Percentiles rank a stretch among this genome's conserved stretches.
Conservation (phyloP, 2,888 invertebrate genomes). For the Serrognathus titanus region DNA sequence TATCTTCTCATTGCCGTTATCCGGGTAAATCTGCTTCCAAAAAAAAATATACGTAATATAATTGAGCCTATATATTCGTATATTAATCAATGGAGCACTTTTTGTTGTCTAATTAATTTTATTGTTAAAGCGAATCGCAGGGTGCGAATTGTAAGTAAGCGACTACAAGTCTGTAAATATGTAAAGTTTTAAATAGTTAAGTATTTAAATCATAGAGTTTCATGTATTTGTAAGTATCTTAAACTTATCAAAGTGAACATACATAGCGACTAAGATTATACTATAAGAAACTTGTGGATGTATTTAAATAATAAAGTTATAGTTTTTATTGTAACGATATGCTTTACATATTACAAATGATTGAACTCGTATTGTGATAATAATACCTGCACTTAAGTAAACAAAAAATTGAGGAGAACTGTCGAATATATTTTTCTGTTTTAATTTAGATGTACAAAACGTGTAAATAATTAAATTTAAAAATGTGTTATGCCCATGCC, state of each 20-base stretch:
- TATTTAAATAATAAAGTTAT: not conserved
- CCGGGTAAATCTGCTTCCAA: not conserved
- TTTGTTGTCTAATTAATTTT: slow-evolving; percentile 4
- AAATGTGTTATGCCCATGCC: slow-evolving; percentile 20
- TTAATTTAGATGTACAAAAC: slow-evolving; percentile 5
- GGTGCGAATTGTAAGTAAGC: slow-evolving; percentile 41
- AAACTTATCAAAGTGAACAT: not conserved
- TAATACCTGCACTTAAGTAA: slow-evolving; percentile 3
- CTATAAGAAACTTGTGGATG: not conserved
- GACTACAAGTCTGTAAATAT: slow-evolving; percentile 8
- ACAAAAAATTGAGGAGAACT: not conserved
- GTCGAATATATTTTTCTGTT: slow-evolving; percentile 1
- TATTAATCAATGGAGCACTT: slow-evolving; percentile 21
- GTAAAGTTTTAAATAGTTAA: slow-evolving; percentile 12
- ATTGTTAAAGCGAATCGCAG: slow-evolving; percentile 42
- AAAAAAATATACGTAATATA: slow-evolving; percentile 39
- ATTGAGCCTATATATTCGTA: slow-evolving; percentile 45
- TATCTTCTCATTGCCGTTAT: not conserved
- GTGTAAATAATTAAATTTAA: not conserved
- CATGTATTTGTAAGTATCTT: not conserved
- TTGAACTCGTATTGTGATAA: slow-evolving; percentile 37
- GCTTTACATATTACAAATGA: slow-evolving; percentile 22
- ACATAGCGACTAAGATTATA: not conserved
- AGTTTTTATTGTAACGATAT: slow-evolving; percentile 7
- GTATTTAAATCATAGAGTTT: not conserved